Evolutionary conservation across 2,888 invertebrate species (phyloP).

Genomic region (Auanema freiburgensis): DNA sequence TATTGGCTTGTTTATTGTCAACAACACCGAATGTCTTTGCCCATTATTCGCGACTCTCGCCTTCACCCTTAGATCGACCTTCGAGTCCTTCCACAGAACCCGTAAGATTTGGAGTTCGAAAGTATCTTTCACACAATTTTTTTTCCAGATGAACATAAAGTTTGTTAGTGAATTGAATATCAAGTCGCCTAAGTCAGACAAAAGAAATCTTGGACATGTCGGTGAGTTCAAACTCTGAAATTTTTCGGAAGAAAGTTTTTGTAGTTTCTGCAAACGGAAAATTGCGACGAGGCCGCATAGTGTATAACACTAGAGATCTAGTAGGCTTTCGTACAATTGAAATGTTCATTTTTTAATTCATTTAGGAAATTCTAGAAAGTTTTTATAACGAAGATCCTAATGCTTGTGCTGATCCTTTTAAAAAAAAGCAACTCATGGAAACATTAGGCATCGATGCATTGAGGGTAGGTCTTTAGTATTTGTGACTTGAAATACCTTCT

Average conservation of each 20-base stretch:
- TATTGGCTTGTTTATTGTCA: constrained; percentile 34
- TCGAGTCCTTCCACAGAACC: not conserved
- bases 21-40: constrained; percentile 36
- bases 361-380: constrained; percentile 32
- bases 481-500: not conserved
- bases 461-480: constrained; percentile 31
- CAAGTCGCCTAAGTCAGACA: not conserved
- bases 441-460: constrained; percentile 33
- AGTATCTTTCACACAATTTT: not conserved
- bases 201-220: constrained; percentile 14
- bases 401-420: constrained; percentile 43
- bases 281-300: constrained; percentile 34
- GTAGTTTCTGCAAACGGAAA: constrained; percentile 17
- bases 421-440: constrained; percentile 29
- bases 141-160: not conserved
- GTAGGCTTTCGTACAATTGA: not conserved
- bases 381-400: constrained; percentile 40
- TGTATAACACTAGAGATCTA: constrained; percentile 27
- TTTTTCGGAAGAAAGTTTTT: not conserved
- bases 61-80: not conserved
- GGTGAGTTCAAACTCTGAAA: constrained; percentile 6
- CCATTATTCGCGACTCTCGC: not conserved
- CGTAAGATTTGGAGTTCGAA: not conserved
- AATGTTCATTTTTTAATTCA: not conserved
- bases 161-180: not conserved